Percentiles rank a stretch among this genome's conserved stretches.
Evolutionary conservation across 1,140 invertebrate species (phyloP).

Genomic region (Lethocerus indicus): DNA sequence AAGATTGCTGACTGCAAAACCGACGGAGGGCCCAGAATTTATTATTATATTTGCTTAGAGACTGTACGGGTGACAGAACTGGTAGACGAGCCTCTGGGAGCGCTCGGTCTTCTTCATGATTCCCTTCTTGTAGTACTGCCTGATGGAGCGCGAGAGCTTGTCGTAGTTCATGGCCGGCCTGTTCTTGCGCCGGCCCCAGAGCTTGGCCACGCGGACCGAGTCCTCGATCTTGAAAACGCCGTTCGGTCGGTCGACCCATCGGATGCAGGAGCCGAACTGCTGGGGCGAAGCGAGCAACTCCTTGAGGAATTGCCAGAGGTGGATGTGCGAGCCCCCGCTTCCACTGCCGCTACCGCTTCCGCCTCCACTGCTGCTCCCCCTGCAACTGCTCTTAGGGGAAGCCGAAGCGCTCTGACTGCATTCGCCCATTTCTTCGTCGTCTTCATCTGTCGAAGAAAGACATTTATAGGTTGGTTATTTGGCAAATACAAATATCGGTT

Average conservation of each 20-base stretch:
- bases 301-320: constrained; percentile 98
- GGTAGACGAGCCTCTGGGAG: constrained; percentile 95
- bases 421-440: constrained; percentile 27
- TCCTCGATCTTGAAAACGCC: constrained; percentile 99
- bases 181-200: constrained; percentile 97
- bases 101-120: constrained; percentile 99
- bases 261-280: constrained; percentile 78
- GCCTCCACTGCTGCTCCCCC: constrained; percentile 15
- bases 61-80: constrained; percentile 91
- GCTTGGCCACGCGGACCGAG: constrained; percentile 81
- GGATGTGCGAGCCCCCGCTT: constrained; percentile 66
- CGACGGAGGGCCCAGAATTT: not conserved
- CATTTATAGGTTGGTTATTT: too few species aligned
- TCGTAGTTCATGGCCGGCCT: constrained; percentile 99
- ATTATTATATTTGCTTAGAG: too few species aligned
- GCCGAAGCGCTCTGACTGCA: constrained; percentile 9
- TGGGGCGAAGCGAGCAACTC: constrained; percentile 80
- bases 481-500: too few species aligned
- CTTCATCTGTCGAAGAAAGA: constrained; percentile 35
- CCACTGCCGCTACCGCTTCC: constrained; percentile 19
- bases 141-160: constrained; percentile 90
- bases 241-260: constrained; percentile 86
- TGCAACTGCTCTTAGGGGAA: constrained; percentile 10
- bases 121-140: constrained; percentile 99
- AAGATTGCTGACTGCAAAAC: not conserved